A percentile compares a stretch with the other conserved stretches of the same genome.
These are phyloP conservation scores for Melanotaenia duboulayi DNA, from an alignment of 2,113 vertebrate species.

Conservation along the genomic window DNA sequence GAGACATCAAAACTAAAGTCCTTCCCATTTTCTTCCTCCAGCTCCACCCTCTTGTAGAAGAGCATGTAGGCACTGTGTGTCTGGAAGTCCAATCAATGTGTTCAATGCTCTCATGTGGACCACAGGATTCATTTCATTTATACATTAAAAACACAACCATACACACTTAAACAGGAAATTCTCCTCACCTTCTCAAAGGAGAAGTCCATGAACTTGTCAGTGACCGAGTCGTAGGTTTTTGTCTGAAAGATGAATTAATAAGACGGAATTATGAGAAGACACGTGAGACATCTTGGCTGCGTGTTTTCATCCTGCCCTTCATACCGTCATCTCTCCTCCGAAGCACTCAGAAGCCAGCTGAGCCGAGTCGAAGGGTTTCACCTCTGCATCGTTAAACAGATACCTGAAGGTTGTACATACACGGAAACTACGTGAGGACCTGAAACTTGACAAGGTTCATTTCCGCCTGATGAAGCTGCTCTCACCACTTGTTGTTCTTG, in stretches of 20 bases:
- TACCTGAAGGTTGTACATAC: slow-evolving; percentile 84
- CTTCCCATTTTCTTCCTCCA: slow-evolving; percentile 94
- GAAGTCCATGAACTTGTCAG: slow-evolving; percentile 99
- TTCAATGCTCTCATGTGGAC: neutral
- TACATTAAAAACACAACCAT: neutral
- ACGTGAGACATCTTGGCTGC: rapidly evolving
- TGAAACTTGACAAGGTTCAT: neutral
- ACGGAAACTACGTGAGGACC: neutral
- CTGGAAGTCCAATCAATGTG: slow-evolving; percentile 68
- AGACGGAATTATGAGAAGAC: neutral
- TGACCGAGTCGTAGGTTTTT: slow-evolving; percentile 99
- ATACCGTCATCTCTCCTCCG: slow-evolving; percentile 98
- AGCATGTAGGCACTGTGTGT: slow-evolving; percentile 99
- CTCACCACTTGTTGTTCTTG: slow-evolving; percentile 97
- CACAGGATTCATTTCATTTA: no score
- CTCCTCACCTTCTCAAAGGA: slow-evolving; percentile 96
- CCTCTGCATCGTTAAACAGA: slow-evolving; percentile 98
- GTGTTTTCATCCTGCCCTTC: slow-evolving; percentile 5
- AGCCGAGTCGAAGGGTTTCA: slow-evolving; percentile 98
- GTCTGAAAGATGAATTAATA: slow-evolving; percentile 83
- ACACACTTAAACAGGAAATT: neutral
- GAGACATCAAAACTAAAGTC: slow-evolving; percentile 98
- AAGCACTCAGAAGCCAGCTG: slow-evolving; percentile 98
- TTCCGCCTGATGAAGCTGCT: neutral
- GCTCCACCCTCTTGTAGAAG: slow-evolving; percentile 98